Percentiles rank a stretch among this genome's conserved stretches.
phyloP scores from a whole-genome alignment of 2,797 vertebrate genomes.

The Chaenodraco wilsoni region DNA sequence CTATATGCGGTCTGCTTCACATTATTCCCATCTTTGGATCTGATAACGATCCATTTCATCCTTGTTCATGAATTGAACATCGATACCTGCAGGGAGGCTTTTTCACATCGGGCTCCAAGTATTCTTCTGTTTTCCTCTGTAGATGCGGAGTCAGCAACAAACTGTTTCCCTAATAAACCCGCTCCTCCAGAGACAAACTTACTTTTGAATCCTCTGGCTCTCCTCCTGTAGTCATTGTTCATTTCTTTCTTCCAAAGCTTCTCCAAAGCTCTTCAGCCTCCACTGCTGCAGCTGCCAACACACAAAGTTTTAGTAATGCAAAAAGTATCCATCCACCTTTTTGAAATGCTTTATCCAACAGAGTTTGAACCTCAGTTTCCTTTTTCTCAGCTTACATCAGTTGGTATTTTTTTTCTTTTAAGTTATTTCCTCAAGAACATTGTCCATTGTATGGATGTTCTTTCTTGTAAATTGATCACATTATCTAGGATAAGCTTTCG shows the following conservation, averaged over 20 bases:
- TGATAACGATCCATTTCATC: constrained; percentile 65
- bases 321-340: neutral
- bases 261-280: constrained; percentile 4
- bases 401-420: constrained; percentile 12
- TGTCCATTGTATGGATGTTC: neutral
- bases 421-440: neutral
- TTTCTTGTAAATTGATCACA: neutral
- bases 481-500: neutral
- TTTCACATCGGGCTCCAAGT: constrained; percentile 47
- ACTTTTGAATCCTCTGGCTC: constrained; percentile 14
- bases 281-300: constrained; percentile 24
- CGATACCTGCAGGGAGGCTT: constrained; percentile 47
- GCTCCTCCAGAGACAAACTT: constrained; percentile 15
- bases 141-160: constrained; percentile 59
- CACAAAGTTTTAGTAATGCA: constrained; percentile 9
- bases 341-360: constrained; percentile 20
- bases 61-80: constrained; percentile 71
- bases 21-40: constrained; percentile 50
- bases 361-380: constrained; percentile 9
- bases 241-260: constrained; percentile 28
- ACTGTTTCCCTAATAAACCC: constrained; percentile 37
- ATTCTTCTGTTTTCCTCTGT: constrained; percentile 40
- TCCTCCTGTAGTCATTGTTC: constrained; percentile 17
- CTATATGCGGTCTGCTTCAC: constrained; percentile 36
- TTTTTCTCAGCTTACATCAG: neutral